A percentile compares a stretch with the other conserved stretches of the same genome.
Evolutionary conservation across 2,113 vertebrate species (phyloP).

Genomic region (Pteronura brasiliensis): DNA sequence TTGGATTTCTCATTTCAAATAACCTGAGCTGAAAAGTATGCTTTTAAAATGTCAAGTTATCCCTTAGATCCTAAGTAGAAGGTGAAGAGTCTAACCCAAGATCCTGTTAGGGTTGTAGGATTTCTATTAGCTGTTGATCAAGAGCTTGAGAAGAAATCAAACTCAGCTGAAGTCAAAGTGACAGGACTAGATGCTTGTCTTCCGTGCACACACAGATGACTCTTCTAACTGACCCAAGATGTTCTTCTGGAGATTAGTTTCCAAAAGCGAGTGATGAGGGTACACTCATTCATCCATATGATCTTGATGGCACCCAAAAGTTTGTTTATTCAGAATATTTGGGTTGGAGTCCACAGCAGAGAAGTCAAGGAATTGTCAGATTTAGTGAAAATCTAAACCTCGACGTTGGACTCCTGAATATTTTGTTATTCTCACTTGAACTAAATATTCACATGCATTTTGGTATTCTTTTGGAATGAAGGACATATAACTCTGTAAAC

Average conservation of each 20-base stretch:
- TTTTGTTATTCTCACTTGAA: background rate
- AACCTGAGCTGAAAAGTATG: slow-evolving; percentile 9
- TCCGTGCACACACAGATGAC: background rate
- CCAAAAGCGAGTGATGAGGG: background rate
- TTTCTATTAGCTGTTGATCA: background rate
- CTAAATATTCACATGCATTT: background rate
- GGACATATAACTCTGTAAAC: background rate
- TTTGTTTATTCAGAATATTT: background rate
- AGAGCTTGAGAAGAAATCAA: background rate
- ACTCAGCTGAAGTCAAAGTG: background rate
- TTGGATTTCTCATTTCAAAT: background rate
- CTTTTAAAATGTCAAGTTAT: slow-evolving; percentile 15
- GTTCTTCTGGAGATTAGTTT: background rate
- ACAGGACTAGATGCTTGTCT: background rate
- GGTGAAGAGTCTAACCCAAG: background rate
- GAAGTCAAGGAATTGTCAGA: background rate
- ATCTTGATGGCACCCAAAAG: no score
- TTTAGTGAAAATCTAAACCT: background rate
- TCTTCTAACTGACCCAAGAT: background rate
- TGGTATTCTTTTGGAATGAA: background rate
- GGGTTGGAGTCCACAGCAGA: background rate
- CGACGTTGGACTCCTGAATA: accelerated
- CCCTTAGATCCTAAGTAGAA: background rate
- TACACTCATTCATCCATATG: background rate
- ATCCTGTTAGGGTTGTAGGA: background rate